Evolutionary conservation across 2,888 invertebrate genomes (phyloP).

Genomic region (Salpingus planirostris): DNA sequence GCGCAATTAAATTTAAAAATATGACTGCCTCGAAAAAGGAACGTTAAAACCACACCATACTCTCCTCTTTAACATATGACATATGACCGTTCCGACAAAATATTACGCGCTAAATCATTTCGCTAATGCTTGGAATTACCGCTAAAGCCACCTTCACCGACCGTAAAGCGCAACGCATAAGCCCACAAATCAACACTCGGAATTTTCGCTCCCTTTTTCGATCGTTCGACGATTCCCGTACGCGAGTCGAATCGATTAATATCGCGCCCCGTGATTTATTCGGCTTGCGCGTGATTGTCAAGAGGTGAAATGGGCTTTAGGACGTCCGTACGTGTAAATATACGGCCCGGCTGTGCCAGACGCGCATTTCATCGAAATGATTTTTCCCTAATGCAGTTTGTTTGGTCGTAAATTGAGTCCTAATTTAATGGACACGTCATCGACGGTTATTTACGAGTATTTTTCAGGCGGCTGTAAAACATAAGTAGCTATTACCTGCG

Average conservation of each 20-base stretch:
- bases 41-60: constrained; percentile 5
- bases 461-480: constrained; percentile 37
- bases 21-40: constrained; percentile 13
- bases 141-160: too few species aligned
- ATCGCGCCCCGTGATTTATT: too few species aligned
- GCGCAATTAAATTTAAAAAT: constrained; percentile 21
- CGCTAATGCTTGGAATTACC: constrained; percentile 11
- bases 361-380: too few species aligned
- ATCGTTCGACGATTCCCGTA: too few species aligned
- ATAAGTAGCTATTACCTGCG: constrained; percentile 36
- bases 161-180: too few species aligned
- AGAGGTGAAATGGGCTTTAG: too few species aligned
- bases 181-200: too few species aligned
- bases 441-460: constrained; percentile 33
- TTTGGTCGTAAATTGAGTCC: constrained; percentile 34
- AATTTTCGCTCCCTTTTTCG: too few species aligned
- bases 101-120: constrained; percentile 18
- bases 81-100: constrained; percentile 7
- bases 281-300: too few species aligned
- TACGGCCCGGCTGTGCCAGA: too few species aligned
- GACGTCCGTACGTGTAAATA: too few species aligned
- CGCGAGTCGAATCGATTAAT: too few species aligned
- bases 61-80: constrained; percentile 6
- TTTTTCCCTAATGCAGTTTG: constrained; percentile 29
- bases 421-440: constrained; percentile 39